Percentiles rank a stretch among this genome's conserved stretches.
These are phyloP conservation scores for Sympetrum striolatum DNA, from an alignment of 2,888 invertebrate species.

Conservation along the genomic window DNA sequence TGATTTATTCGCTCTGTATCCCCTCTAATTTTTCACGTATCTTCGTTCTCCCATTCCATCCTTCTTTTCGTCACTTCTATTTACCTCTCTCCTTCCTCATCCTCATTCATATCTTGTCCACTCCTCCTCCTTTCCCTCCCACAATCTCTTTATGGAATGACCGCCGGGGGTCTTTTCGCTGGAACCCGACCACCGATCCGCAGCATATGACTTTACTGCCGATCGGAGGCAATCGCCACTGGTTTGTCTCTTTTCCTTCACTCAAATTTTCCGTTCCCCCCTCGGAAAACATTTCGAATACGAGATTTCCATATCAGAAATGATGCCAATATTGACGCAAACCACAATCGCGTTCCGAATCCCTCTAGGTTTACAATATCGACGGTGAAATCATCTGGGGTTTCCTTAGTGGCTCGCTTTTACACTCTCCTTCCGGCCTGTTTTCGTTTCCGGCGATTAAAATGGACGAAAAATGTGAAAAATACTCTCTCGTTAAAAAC, in stretches of 20 bases:
- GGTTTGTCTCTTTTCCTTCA: background rate
- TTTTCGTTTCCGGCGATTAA: no score
- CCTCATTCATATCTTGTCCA: no score
- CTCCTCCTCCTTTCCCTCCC: background rate
- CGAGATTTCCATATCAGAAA: background rate
- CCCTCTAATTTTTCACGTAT: no score
- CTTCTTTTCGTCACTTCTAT: no score
- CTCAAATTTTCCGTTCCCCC: background rate
- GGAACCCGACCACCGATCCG: background rate
- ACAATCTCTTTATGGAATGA: background rate
- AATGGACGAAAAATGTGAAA: no score
- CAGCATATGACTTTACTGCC: background rate
- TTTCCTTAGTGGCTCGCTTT: background rate
- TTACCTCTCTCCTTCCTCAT: no score
- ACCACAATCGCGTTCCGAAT: background rate
- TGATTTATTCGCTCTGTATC: no score
- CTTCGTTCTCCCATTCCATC: no score
- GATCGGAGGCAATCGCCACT: background rate
- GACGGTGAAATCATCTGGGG: background rate
- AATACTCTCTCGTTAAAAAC: no score
- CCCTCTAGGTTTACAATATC: background rate
- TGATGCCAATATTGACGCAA: background rate
- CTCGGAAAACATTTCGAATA: background rate
- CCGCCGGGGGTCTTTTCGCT: constrained; percentile 20
- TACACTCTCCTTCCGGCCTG: no score